These are phyloP conservation scores for Machaerirhynchus nigripectus DNA, from an alignment of 2,113 vertebrate genomes.

Conservation along the genomic window DNA sequence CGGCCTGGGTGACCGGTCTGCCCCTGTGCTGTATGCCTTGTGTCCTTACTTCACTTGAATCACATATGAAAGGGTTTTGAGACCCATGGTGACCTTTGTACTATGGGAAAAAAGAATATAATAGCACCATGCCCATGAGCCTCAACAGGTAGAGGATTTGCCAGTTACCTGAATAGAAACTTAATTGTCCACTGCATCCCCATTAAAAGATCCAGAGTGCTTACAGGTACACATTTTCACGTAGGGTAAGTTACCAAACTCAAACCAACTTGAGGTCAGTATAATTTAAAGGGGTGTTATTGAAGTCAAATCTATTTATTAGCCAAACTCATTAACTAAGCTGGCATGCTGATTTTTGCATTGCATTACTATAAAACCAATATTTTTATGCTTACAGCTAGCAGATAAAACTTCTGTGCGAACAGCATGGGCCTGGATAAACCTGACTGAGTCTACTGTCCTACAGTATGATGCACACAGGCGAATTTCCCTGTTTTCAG, in stretches of 20 bases:
- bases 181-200: accelerated
- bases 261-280: neutral
- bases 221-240: neutral
- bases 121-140: neutral
- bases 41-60: too few relatives aligned
- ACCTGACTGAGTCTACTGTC: neutral
- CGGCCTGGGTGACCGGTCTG: neutral
- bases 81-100: neutral
- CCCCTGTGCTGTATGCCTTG: accelerated
- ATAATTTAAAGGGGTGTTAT: neutral
- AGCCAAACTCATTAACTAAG: neutral
- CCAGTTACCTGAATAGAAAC: neutral
- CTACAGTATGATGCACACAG: neutral
- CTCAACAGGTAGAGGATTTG: neutral
- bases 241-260: neutral
- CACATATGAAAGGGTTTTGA: accelerated
- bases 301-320: neutral
- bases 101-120: neutral
- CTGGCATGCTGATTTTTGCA: neutral
- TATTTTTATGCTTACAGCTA: neutral
- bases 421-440: neutral
- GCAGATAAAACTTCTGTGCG: neutral
- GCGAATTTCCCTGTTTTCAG: neutral
- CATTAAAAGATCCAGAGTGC: neutral
- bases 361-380: neutral